Evolutionary conservation across 1,140 invertebrate genomes (phyloP).

Genomic region (Gryllus bimaculatus): DNA sequence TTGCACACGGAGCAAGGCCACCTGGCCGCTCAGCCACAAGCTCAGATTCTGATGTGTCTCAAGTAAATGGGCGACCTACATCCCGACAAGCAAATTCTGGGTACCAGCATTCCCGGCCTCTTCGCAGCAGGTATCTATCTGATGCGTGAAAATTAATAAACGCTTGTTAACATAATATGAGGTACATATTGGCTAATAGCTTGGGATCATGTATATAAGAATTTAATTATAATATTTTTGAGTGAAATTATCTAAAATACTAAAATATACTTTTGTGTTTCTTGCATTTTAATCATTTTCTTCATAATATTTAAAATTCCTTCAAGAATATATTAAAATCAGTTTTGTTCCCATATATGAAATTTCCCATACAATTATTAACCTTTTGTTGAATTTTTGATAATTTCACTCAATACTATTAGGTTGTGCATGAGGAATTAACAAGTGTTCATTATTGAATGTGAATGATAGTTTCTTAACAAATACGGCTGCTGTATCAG

Average conservation of each 20-base stretch:
- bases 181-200: background rate
- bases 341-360: too few relatives aligned
- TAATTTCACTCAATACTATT: too few relatives aligned
- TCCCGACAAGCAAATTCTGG: slow-evolving; percentile 28
- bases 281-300: too few relatives aligned
- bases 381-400: too few relatives aligned
- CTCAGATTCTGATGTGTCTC: slow-evolving; percentile 40
- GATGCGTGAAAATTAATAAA: background rate
- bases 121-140: slow-evolving; percentile 25
- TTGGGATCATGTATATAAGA: background rate
- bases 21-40: slow-evolving; percentile 35
- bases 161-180: background rate
- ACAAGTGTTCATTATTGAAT: too few relatives aligned
- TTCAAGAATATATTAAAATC: too few relatives aligned
- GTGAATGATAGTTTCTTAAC: too few relatives aligned
- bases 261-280: too few relatives aligned
- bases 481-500: too few relatives aligned
- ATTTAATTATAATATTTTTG: background rate
- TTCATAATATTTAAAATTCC: too few relatives aligned
- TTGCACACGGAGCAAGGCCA: slow-evolving; percentile 39
- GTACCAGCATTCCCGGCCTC: background rate
- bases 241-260: background rate
- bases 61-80: slow-evolving; percentile 36
- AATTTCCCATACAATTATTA: too few relatives aligned
- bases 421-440: too few relatives aligned